Evolutionary conservation across 2,113 vertebrate genomes (phyloP).

Genomic region (Megalops atlanticus): DNA sequence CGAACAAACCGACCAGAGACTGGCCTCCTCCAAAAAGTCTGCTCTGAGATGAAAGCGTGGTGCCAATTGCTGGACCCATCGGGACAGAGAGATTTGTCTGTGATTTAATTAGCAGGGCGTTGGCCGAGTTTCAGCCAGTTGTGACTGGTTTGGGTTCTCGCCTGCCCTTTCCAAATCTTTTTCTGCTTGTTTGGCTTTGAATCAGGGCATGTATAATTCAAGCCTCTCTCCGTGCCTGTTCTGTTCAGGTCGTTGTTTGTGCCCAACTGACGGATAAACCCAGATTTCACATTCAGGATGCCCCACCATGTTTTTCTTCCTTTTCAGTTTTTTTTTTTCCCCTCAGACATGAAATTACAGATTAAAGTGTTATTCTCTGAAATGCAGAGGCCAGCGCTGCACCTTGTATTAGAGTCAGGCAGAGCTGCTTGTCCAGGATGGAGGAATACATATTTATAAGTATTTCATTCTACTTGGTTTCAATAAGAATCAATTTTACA

Average conservation of each 20-base stretch:
- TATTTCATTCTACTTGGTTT: slow-evolving; percentile 62
- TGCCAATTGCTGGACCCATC: too few species aligned
- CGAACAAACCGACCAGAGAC: too few species aligned
- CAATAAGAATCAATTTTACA: slow-evolving; percentile 58
- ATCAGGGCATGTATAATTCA: slow-evolving; percentile 75
- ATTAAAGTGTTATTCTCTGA: slow-evolving; percentile 53
- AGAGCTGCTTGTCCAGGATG: slow-evolving; percentile 50
- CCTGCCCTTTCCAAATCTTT: slow-evolving; percentile 71
- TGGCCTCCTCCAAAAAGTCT: too few species aligned
- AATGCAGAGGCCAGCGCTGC: slow-evolving; percentile 42
- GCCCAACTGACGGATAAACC: slow-evolving; percentile 31
- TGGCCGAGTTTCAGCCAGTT: slow-evolving; percentile 68
- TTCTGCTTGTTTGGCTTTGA: slow-evolving; percentile 72
- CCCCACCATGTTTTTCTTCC: slow-evolving; percentile 44
- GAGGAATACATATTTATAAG: slow-evolving; percentile 62
- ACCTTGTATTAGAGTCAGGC: slow-evolving; percentile 25
- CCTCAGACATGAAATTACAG: slow-evolving; percentile 57
- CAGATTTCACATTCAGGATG: slow-evolving; percentile 19
- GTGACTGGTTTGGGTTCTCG: slow-evolving; percentile 62
- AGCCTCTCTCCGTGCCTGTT: slow-evolving; percentile 62
- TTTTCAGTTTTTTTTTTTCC: slow-evolving; percentile 49
- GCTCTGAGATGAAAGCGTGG: too few species aligned
- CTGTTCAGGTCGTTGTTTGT: slow-evolving; percentile 53
- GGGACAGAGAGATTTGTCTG: too few species aligned
- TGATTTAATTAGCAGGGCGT: slow-evolving; percentile 42